A percentile compares a stretch with the other conserved stretches of the same genome.
Evolutionary conservation across 2,888 invertebrate genomes (phyloP).

Genomic region (Anaspis maculata): DNA sequence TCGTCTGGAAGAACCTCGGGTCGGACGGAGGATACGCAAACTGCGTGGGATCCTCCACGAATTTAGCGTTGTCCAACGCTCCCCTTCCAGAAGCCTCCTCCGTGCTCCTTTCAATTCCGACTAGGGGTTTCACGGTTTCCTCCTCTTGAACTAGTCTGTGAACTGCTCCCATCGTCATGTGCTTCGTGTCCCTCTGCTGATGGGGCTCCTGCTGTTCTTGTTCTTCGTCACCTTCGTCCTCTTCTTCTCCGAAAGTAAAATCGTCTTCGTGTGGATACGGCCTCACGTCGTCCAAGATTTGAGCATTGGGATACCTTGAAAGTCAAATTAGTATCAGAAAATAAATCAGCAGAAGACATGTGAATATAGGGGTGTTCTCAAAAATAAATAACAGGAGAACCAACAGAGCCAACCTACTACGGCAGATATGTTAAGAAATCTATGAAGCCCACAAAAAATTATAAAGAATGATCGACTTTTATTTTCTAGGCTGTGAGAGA

Average conservation of each 20-base stretch:
- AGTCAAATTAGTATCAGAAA: too few relatives aligned
- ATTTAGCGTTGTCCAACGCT: slow-evolving; percentile 17
- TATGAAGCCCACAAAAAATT: too few relatives aligned
- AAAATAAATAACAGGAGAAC: too few relatives aligned
- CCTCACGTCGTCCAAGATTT: slow-evolving; percentile 26
- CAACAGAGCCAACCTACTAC: too few relatives aligned
- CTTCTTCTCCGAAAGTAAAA: slow-evolving; percentile 26
- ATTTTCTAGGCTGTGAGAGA: too few relatives aligned
- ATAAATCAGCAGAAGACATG: too few relatives aligned
- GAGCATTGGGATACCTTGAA: slow-evolving; percentile 20
- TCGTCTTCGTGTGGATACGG: slow-evolving; percentile 26
- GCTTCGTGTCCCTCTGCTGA: slow-evolving; percentile 4
- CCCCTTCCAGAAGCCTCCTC: slow-evolving; percentile 9
- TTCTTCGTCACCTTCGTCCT: slow-evolving; percentile 14
- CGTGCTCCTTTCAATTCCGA: slow-evolving; percentile 1
- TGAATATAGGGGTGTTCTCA: too few relatives aligned
- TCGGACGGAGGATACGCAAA: slow-evolving; percentile 39
- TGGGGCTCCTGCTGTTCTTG: too few relatives aligned
- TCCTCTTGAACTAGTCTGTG: slow-evolving; percentile 5
- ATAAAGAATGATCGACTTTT: too few relatives aligned
- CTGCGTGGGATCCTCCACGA: slow-evolving; percentile 30
- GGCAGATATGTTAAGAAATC: too few relatives aligned
- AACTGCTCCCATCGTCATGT: too few relatives aligned
- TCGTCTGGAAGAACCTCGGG: slow-evolving; percentile 24
- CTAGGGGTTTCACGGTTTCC: not conserved